Base-by-base conservation (phyloP, 2,113 vertebrate genomes). In the Hyla sarda region DNA sequence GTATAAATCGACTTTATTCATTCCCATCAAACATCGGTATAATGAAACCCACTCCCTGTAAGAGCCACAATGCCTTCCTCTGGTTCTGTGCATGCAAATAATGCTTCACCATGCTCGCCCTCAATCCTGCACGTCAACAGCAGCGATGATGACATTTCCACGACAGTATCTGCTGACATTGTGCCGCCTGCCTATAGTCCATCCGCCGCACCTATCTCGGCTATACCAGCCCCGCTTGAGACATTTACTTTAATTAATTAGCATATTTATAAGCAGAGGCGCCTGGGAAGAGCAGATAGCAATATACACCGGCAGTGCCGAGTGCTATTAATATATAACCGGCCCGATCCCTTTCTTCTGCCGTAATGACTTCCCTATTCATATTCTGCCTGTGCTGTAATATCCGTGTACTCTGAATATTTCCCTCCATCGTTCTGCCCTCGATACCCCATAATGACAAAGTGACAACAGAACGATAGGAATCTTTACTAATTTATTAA, bases 181-280 rank as follows among this genome's bases (percentile, higher is more conserved):
- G 67, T 34, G 30, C 76, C 11, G 65, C 54, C 84, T 72, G 62
- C 21, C 37, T 47, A 16, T 80, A 73, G 58, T 47, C 11, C 73
- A 80, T 37, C 65, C 84, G 34, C 16, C 58, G 37, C 34, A 28
- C 56, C 56, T 80, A 80, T 86, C 62, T 47, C 34, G 45, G 34
- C 65, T 60, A 56, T 48, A 65, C 76, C 28, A 72, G 67, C 76
- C 76, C 23, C 48, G 76, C 76, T 80, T 37, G 65, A 86, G 81
- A 86, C 76, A 73, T 86, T 86, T 60, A 48, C 76, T 80, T 86
- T 80, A 72, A 86, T 86, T 86, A 86, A 86, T 86, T 81, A 86
- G 84, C 84, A 86, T 86, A 86, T 84, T 84, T 84, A 84, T 86
- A 81, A 80, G 76, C 76, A 72, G 32, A 58, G 76, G 32, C 65